Percentiles rank a stretch among this genome's conserved stretches.
These are phyloP conservation scores for Trachymyrmex septentrionalis DNA, from an alignment of 1,140 invertebrate species.

Conservation along the genomic window DNA sequence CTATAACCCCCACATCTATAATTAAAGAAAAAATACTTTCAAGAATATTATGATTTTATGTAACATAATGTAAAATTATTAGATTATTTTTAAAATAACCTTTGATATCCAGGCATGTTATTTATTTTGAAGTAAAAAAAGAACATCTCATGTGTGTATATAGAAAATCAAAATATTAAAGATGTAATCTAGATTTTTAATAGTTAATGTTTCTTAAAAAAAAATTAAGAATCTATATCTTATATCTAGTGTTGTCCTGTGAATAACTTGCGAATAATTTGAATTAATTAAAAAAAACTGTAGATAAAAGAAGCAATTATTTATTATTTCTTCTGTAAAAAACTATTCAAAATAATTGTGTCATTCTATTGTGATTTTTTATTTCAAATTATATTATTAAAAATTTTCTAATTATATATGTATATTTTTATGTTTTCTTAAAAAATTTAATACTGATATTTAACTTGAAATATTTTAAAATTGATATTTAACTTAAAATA, in stretches of 20 bases:
- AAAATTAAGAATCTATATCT: too few relatives aligned
- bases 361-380: background rate
- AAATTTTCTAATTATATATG: background rate
- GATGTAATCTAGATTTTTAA: background rate
- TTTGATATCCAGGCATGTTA: background rate
- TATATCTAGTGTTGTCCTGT: background rate
- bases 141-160: background rate
- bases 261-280: background rate
- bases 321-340: background rate
- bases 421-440: too few relatives aligned
- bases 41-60: background rate
- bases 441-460: too few relatives aligned
- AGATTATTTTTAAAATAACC: too few relatives aligned
- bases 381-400: constrained; percentile 1
- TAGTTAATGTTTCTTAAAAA: background rate
- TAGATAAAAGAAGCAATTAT: background rate
- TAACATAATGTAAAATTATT: background rate
- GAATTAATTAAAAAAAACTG: background rate
- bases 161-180: background rate
- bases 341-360: background rate
- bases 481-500: too few relatives aligned
- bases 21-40: background rate
- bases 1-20: too few relatives aligned
- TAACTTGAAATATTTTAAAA: too few relatives aligned
- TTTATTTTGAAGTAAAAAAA: too few relatives aligned